phyloP scores from a whole-genome alignment of 2,797 vertebrate genomes.

The Dermochelys coriacea region DNA sequence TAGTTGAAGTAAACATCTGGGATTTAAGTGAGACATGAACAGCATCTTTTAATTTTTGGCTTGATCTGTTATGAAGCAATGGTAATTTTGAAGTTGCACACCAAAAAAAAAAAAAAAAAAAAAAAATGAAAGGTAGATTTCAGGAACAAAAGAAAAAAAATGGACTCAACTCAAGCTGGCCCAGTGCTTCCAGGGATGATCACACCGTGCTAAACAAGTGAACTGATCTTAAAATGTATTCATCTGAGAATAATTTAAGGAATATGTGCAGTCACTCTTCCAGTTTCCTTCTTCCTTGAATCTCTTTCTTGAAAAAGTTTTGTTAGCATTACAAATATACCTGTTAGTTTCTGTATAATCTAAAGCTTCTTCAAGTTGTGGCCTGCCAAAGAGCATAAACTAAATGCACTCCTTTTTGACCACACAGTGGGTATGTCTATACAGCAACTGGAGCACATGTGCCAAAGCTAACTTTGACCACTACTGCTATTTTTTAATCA shows the following conservation, averaged over 20 bases:
- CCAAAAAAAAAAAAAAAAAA: not conserved
- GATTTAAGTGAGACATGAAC: not conserved
- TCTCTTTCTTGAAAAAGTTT: not conserved
- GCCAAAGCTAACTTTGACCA: not conserved
- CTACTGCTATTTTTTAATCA: too few relatives aligned
- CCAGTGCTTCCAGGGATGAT: not conserved
- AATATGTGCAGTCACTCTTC: not conserved
- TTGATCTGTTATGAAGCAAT: not conserved
- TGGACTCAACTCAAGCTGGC: not conserved
- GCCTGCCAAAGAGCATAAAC: not conserved
- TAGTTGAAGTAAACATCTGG: not conserved
- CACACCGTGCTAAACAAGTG: accelerated
- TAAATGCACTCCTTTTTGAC: not conserved
- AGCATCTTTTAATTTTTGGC: not conserved
- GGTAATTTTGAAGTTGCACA: not conserved
- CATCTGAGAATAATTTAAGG: not conserved
- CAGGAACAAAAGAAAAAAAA: not conserved
- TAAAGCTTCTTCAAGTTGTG: not conserved
- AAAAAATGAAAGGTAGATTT: not conserved
- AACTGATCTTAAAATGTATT: not conserved
- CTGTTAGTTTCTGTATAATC: not conserved
- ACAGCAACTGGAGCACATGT: not conserved
- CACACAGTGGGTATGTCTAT: not conserved
- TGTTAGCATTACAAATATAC: not conserved
- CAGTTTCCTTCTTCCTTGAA: not conserved